phyloP scores from a whole-genome alignment of 2,113 vertebrate genomes.

The Amia ocellicauda region DNA sequence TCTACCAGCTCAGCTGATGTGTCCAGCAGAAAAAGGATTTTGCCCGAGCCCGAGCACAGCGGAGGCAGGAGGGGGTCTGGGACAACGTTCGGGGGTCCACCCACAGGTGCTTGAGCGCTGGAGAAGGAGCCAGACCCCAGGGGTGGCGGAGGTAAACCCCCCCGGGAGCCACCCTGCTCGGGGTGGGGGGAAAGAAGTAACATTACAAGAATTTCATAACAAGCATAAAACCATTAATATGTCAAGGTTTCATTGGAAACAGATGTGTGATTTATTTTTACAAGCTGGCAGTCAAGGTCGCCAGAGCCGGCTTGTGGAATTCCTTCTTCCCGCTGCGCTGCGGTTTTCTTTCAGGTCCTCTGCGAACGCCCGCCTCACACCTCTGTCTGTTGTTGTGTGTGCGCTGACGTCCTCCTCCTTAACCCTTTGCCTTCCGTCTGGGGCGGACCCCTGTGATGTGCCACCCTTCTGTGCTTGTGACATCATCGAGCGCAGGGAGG shows the following conservation, averaged over 20 bases:
- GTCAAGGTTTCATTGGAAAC: conserved; percentile 36
- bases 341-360: conserved; percentile 7
- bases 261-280: conserved; percentile 47
- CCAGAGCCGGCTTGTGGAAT: conserved; percentile 15
- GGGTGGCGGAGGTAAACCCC: not conserved
- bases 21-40: too few relatives aligned
- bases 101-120: too few relatives aligned
- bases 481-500: too few relatives aligned
- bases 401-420: not conserved
- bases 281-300: conserved; percentile 34
- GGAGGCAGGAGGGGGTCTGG: too few relatives aligned
- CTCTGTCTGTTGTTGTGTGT: conserved; percentile 1
- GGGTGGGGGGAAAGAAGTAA: conserved; percentile 13
- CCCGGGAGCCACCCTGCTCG: not conserved
- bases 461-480: not conserved
- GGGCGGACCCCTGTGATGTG: too few relatives aligned
- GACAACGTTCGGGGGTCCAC: too few relatives aligned
- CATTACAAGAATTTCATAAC: conserved; percentile 40
- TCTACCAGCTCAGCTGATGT: too few relatives aligned
- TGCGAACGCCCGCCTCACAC: not conserved
- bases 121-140: too few relatives aligned
- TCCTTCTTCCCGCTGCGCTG: not conserved
- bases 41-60: too few relatives aligned
- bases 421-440: not conserved
- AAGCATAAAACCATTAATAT: conserved; percentile 44